phyloP scores from a whole-genome alignment of 2,113 vertebrate species.

The Mobula birostris region DNA sequence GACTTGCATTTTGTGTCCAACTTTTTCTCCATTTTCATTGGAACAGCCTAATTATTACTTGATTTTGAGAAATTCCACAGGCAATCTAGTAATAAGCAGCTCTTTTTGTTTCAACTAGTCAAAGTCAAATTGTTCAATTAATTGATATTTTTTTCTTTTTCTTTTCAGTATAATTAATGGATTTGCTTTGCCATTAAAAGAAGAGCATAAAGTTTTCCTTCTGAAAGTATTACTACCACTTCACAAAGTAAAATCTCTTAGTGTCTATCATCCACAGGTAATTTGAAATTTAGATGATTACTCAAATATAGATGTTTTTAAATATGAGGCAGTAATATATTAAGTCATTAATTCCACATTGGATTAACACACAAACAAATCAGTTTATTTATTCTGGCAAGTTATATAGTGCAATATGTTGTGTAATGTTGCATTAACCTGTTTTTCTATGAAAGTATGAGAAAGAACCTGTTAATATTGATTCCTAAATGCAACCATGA shows the following conservation, averaged over 20 bases:
- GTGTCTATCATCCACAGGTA: constrained; percentile 98
- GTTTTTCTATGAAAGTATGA: not conserved
- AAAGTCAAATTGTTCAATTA: not conserved
- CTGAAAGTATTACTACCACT: constrained; percentile 93
- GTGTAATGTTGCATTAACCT: not conserved
- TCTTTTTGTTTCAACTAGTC: not conserved
- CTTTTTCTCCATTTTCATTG: constrained; percentile 13
- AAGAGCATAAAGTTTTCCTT: constrained; percentile 98
- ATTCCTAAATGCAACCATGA: not conserved
- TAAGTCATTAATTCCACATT: not conserved
- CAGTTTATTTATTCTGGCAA: not conserved
- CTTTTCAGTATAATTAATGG: constrained; percentile 91
- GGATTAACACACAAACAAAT: too few relatives aligned
- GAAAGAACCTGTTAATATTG: not conserved
- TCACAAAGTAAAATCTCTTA: constrained; percentile 99
- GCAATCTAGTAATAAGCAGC: not conserved
- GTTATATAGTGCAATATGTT: constrained; percentile 1
- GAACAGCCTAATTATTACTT: not conserved
- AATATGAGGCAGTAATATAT: not conserved
- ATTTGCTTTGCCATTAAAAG: constrained; percentile 97
- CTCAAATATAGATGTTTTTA: not conserved
- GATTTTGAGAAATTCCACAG: not conserved
- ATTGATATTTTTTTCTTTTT: constrained; percentile 38
- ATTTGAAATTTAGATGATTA: constrained; percentile 19
- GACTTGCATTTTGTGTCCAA: not conserved